Evolutionary conservation across 2,888 invertebrate genomes (phyloP).

Genomic region (Drosophila maculinotata): DNA sequence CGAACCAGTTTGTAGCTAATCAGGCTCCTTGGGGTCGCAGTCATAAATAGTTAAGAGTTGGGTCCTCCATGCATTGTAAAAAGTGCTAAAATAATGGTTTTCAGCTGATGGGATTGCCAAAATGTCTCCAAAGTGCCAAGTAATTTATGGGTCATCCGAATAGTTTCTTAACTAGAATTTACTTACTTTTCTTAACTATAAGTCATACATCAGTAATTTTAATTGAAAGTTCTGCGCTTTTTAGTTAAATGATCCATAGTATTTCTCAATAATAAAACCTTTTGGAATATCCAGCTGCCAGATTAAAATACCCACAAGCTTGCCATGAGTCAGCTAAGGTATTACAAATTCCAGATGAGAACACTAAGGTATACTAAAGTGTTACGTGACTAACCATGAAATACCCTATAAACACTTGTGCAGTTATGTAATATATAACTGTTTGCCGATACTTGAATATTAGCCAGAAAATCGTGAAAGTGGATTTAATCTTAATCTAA

Average conservation of each 20-base stretch:
- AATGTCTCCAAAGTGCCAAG: conserved; percentile 25
- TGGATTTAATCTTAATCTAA: no score
- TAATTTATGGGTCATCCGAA: conserved; percentile 18
- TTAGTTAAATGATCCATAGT: not conserved
- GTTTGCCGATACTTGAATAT: no score
- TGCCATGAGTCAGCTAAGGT: conserved; percentile 21
- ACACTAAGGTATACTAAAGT: not conserved
- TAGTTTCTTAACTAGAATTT: conserved; percentile 19
- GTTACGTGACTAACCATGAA: not conserved
- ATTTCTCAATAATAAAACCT: not conserved
- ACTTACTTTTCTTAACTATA: conserved; percentile 3
- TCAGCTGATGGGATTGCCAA: no score
- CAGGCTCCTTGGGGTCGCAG: conserved; percentile 30
- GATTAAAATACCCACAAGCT: not conserved
- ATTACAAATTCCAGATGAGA: not conserved
- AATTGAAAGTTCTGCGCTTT: not conserved
- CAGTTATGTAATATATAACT: no score
- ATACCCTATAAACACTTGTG: not conserved
- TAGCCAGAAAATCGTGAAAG: no score
- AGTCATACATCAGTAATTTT: not conserved
- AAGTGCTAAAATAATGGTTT: conserved; percentile 27
- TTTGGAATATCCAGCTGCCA: conserved; percentile 12
- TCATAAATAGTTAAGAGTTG: conserved; percentile 40
- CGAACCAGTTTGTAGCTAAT: conserved; percentile 35
- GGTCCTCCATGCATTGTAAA: conserved; percentile 7